Percentiles rank a stretch among this genome's conserved stretches.
phyloP scores from a whole-genome alignment of 2,888 invertebrate species.

The Oegoconia quadripuncta region DNA sequence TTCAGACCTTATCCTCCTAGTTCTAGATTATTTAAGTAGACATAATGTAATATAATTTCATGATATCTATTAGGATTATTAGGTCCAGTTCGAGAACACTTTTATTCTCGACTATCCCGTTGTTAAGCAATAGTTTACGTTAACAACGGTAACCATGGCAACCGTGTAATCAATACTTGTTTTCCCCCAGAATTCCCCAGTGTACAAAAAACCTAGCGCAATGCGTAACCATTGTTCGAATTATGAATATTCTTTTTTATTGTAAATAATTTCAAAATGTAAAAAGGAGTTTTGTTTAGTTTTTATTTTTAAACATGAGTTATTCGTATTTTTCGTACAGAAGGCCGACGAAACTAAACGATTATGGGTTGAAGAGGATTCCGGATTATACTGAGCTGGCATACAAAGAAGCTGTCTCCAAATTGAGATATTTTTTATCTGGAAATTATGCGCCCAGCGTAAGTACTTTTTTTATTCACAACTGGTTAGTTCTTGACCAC shows the following conservation, averaged over 20 bases:
- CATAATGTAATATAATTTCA: too few relatives aligned
- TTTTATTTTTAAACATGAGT: constrained; percentile 16
- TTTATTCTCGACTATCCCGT: constrained; percentile 14
- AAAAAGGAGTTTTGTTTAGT: constrained; percentile 23
- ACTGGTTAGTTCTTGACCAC: too few relatives aligned
- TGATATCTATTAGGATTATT: too few relatives aligned
- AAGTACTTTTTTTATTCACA: too few relatives aligned
- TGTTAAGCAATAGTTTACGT: constrained; percentile 43
- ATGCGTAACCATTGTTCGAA: constrained; percentile 53
- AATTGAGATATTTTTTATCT: constrained; percentile 86
- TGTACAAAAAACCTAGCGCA: constrained; percentile 46
- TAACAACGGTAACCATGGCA: constrained; percentile 52
- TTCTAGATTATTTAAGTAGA: too few relatives aligned
- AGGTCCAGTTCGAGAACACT: neutral
- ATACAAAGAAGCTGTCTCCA: constrained; percentile 90
- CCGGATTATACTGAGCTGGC: constrained; percentile 91
- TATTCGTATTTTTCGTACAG: constrained; percentile 56
- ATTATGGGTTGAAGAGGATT: constrained; percentile 77
- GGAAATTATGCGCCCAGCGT: constrained; percentile 85
- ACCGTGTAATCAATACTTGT: constrained; percentile 61
- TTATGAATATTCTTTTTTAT: constrained; percentile 37
- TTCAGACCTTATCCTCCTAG: too few relatives aligned
- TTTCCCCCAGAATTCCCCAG: constrained; percentile 29
- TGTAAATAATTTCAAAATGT: constrained; percentile 34
- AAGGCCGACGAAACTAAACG: constrained; percentile 66